Conservation (phyloP, 1,140 invertebrate genomes). For the Dinothrombium tinctorium region DNA sequence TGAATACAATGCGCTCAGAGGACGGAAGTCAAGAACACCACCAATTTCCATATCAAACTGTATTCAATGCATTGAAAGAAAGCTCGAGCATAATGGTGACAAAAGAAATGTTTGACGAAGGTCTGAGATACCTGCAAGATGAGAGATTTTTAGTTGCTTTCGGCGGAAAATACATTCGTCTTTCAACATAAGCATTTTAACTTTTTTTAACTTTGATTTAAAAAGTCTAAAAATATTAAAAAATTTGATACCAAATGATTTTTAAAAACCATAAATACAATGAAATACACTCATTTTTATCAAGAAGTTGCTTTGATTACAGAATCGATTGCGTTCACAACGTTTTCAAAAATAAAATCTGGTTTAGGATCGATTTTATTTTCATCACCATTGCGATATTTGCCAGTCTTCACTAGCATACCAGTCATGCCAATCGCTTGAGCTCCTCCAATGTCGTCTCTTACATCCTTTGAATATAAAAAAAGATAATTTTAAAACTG, state of each 20-base stretch:
- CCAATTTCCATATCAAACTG: slow-evolving; percentile 49
- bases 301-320: no score
- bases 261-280: no score
- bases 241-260: no score
- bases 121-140: slow-evolving; percentile 66
- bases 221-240: no score
- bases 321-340: background rate
- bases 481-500: slow-evolving; percentile 16
- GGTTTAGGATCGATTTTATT: slow-evolving; percentile 8
- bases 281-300: no score
- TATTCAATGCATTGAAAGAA: slow-evolving; percentile 55
- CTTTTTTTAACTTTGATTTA: no score
- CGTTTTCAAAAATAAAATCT: background rate
- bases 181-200: no score
- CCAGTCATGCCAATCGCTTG: slow-evolving; percentile 41
- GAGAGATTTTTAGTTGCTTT: slow-evolving; percentile 55
- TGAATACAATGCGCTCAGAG: slow-evolving; percentile 38
- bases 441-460: slow-evolving; percentile 51
- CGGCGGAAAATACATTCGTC: slow-evolving; percentile 50
- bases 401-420: slow-evolving; percentile 56
- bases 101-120: slow-evolving; percentile 75
- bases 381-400: slow-evolving; percentile 44
- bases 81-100: slow-evolving; percentile 52
- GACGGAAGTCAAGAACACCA: slow-evolving; percentile 20
- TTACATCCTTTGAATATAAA: slow-evolving; percentile 60